Evolutionary conservation across 2,888 invertebrate species (phyloP).

Genomic region (Gymnoscelis rufifasciata): DNA sequence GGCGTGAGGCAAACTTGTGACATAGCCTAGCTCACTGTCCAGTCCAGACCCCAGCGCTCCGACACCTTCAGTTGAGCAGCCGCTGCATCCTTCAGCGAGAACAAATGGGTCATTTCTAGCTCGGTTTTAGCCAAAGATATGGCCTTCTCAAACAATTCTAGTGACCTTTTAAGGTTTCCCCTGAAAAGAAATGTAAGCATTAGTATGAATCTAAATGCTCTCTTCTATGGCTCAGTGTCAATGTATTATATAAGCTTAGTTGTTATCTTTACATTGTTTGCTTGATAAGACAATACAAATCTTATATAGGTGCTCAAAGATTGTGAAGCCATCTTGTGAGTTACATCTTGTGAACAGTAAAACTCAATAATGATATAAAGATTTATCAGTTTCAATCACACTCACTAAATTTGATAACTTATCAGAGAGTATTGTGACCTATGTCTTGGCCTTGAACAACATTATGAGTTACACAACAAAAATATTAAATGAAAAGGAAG

Average conservation of each 20-base stretch:
- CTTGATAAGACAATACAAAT: constrained; percentile 26
- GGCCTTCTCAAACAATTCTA: constrained; percentile 93
- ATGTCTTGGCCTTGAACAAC: neutral
- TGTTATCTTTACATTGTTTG: constrained; percentile 27
- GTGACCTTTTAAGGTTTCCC: constrained; percentile 89
- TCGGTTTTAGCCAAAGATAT: constrained; percentile 91
- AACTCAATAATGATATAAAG: constrained; percentile 7
- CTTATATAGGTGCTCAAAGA: constrained; percentile 13
- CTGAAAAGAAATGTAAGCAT: constrained; percentile 71
- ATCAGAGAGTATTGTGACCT: constrained; percentile 10
- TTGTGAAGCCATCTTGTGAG: neutral
- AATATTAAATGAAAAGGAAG: neutral
- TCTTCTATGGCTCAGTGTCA: neutral
- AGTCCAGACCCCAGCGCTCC: constrained; percentile 84
- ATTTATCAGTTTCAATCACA: constrained; percentile 13
- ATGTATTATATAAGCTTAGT: constrained; percentile 13
- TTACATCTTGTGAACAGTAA: constrained; percentile 7
- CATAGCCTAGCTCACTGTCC: constrained; percentile 69
- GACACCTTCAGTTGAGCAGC: constrained; percentile 91
- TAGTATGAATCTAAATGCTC: neutral
- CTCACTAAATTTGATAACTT: constrained; percentile 11
- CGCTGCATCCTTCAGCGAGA: constrained; percentile 93
- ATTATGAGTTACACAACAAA: too few relatives aligned
- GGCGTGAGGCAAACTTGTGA: constrained; percentile 33
- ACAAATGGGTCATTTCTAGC: constrained; percentile 93